A percentile compares a stretch with the other conserved stretches of the same genome.
These are phyloP conservation scores for Upupa epops DNA, from an alignment of 2,113 vertebrate genomes.

Conservation along the genomic window DNA sequence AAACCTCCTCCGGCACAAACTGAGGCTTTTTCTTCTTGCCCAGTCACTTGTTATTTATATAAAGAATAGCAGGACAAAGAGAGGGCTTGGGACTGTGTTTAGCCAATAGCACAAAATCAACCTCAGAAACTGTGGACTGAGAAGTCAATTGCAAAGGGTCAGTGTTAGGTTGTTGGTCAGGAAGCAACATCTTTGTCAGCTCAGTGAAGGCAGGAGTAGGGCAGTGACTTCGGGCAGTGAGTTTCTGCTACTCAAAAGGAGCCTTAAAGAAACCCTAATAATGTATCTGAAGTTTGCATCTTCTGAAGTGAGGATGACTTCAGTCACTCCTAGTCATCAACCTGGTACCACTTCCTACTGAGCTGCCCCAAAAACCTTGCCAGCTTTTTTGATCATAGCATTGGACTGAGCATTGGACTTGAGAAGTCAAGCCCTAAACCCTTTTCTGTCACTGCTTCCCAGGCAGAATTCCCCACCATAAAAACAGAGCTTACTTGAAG, in stretches of 20 bases:
- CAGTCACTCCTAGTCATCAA: neutral
- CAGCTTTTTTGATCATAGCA: neutral
- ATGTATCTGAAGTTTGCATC: neutral
- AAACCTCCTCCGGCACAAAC: too few relatives aligned
- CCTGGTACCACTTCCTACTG: neutral
- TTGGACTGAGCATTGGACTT: neutral
- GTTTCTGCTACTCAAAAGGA: neutral
- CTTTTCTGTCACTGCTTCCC: neutral
- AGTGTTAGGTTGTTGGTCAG: neutral
- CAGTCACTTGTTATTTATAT: too few relatives aligned
- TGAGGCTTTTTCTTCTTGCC: too few relatives aligned
- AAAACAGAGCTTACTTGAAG: neutral
- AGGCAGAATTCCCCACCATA: neutral
- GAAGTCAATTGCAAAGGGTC: neutral
- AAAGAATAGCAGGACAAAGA: neutral
- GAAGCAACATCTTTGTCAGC: neutral
- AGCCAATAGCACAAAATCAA: neutral
- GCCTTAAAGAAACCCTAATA: rapidly evolving
- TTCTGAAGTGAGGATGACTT: neutral
- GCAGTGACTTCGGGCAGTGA: neutral
- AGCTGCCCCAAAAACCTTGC: neutral
- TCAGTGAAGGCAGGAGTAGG: neutral
- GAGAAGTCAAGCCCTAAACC: neutral
- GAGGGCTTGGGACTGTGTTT: neutral
- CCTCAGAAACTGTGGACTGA: neutral